phyloP scores from a whole-genome alignment of 2,888 invertebrate genomes.

The Acanthosoma haemorrhoidale region DNA sequence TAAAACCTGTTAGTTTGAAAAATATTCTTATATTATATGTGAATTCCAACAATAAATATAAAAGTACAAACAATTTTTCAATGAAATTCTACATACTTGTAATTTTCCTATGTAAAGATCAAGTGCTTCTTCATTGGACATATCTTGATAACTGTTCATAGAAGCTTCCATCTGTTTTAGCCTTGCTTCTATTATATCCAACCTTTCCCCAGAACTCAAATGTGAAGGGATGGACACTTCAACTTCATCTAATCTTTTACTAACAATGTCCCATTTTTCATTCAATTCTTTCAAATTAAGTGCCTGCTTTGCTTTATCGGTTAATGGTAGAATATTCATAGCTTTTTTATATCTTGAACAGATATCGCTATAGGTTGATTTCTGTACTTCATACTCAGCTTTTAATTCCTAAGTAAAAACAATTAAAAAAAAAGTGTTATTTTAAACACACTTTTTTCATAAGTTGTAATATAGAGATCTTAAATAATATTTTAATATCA shows the following conservation, averaged over 20 bases:
- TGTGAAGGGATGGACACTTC: slow-evolving; percentile 22
- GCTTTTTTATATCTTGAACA: slow-evolving; percentile 70
- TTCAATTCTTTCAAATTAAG: slow-evolving; percentile 72
- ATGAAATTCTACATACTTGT: slow-evolving; percentile 48
- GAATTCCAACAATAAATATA: neutral
- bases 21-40: neutral
- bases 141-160: slow-evolving; percentile 60
- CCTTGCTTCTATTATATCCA: slow-evolving; percentile 30
- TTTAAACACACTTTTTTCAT: no score
- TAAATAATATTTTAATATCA: no score
- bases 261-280: slow-evolving; percentile 66
- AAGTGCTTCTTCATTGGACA: slow-evolving; percentile 77
- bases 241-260: slow-evolving; percentile 44
- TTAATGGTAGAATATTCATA: slow-evolving; percentile 69
- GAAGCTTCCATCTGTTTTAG: slow-evolving; percentile 36
- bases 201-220: slow-evolving; percentile 19
- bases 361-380: slow-evolving; percentile 67
- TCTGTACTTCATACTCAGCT: slow-evolving; percentile 79
- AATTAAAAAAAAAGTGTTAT: slow-evolving; percentile 19
- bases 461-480: no score
- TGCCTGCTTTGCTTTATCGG: slow-evolving; percentile 75
- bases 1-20: slow-evolving; percentile 38
- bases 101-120: slow-evolving; percentile 73
- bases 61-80: neutral
- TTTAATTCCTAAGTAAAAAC: slow-evolving; percentile 60